These are phyloP conservation scores for Suillia variegata DNA, from an alignment of 2,888 invertebrate genomes.

Conservation along the genomic window DNA sequence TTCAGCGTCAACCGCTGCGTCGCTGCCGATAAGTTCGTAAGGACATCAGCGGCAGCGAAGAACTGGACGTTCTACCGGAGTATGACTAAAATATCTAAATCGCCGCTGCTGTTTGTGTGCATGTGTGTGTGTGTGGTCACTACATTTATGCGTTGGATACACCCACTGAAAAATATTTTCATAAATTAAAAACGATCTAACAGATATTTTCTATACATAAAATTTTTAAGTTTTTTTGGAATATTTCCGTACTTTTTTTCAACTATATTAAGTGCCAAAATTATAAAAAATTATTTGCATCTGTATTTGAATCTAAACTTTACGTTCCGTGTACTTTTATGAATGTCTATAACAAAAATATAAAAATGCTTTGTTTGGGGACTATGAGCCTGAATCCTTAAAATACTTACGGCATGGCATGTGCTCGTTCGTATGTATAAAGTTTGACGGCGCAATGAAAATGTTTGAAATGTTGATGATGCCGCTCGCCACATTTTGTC, in stretches of 20 bases:
- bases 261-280: no score
- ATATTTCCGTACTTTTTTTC: no score
- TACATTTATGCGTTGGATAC: neutral
- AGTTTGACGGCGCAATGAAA: no score
- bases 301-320: no score
- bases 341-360: neutral
- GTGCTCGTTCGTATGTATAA: neutral
- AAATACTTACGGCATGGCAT: neutral
- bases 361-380: neutral
- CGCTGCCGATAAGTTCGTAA: neutral
- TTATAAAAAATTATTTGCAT: no score
- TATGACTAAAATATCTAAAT: slow-evolving; percentile 50
- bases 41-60: neutral
- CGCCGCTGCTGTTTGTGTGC: slow-evolving; percentile 22
- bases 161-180: no score
- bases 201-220: no score
- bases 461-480: neutral
- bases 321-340: no score
- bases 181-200: no score
- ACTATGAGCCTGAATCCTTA: neutral
- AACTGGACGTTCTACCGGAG: slow-evolving; percentile 24
- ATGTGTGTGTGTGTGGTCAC: slow-evolving; percentile 8
- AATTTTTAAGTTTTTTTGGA: no score
- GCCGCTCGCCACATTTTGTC: neutral
- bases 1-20: neutral